Conservation (phyloP, 2,888 invertebrate species). For the Carabus problematicus region DNA sequence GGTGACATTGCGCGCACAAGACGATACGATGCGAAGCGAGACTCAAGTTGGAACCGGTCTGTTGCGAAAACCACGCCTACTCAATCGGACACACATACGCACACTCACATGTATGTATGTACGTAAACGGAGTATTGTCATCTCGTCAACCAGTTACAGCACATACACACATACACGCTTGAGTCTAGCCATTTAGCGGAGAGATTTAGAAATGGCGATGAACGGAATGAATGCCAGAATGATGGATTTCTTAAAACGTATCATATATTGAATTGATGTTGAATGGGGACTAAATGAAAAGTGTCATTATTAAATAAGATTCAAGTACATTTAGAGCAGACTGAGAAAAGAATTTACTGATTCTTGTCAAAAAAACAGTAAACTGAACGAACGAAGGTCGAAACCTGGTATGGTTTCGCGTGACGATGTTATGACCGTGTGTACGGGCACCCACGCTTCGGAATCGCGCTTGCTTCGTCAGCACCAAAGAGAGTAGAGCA, state of each 20-base stretch:
- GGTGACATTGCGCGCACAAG: neutral
- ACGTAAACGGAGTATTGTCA: neutral
- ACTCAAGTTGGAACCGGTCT: slow-evolving; percentile 20
- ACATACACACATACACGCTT: too few relatives aligned
- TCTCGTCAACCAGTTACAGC: too few relatives aligned
- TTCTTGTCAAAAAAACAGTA: neutral
- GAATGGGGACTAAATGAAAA: neutral
- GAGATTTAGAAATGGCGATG: neutral
- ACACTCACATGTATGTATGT: neutral
- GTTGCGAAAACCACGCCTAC: slow-evolving; percentile 12
- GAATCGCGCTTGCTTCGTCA: too few relatives aligned
- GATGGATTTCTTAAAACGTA: neutral
- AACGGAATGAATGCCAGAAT: neutral
- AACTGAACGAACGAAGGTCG: neutral
- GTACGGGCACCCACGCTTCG: neutral
- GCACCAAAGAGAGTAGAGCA: too few relatives aligned
- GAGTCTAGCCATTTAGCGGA: too few relatives aligned
- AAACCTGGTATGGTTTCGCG: neutral
- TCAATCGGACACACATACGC: neutral
- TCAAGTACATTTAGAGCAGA: neutral
- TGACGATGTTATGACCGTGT: neutral
- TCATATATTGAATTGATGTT: too few relatives aligned
- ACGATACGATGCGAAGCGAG: slow-evolving; percentile 7
- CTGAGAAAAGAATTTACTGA: too few relatives aligned
- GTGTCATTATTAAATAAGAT: too few relatives aligned